Percentiles rank a stretch among this genome's conserved stretches.
phyloP scores from a whole-genome alignment of 2,888 invertebrate genomes.

The Thelaira solivaga region DNA sequence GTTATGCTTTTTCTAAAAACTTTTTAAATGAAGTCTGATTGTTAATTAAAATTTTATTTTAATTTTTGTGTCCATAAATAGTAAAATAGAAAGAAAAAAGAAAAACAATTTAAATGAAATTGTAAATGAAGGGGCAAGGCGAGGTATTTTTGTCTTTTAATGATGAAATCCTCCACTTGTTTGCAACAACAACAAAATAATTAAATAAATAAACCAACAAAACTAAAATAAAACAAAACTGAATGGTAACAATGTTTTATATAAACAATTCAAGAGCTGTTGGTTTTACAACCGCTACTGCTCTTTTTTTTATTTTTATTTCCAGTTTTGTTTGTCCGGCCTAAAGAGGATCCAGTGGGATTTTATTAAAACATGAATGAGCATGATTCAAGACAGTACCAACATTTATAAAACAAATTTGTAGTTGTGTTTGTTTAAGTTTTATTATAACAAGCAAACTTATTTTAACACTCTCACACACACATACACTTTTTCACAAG shows the following conservation, averaged over 20 bases:
- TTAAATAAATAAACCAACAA: too few species aligned
- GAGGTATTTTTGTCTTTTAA: too few species aligned
- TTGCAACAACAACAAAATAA: too few species aligned
- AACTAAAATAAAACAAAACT: background rate
- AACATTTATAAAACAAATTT: constrained; percentile 45
- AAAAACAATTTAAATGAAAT: too few species aligned
- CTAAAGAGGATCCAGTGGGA: constrained; percentile 35
- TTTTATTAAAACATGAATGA: constrained; percentile 40
- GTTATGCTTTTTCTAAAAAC: too few species aligned
- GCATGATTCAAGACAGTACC: constrained; percentile 18
- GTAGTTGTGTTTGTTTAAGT: constrained; percentile 20
- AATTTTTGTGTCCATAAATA: too few species aligned
- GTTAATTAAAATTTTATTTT: too few species aligned
- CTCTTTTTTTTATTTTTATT: constrained; percentile 3
- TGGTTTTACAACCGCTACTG: constrained; percentile 5
- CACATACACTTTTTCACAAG: constrained; percentile 21
- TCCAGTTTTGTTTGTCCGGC: constrained; percentile 25
- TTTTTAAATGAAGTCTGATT: too few species aligned
- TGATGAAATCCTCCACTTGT: too few species aligned
- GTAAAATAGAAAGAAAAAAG: too few species aligned
- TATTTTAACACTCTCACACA: background rate
- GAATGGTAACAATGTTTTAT: constrained; percentile 22
- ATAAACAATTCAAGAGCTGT: constrained; percentile 27
- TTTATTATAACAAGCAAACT: constrained; percentile 24
- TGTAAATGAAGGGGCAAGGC: too few species aligned